Evolutionary conservation across 2,888 invertebrate genomes (phyloP), one percentile per base, ranked within the genome.

Genomic region (Microplitis deprimator): DNA sequence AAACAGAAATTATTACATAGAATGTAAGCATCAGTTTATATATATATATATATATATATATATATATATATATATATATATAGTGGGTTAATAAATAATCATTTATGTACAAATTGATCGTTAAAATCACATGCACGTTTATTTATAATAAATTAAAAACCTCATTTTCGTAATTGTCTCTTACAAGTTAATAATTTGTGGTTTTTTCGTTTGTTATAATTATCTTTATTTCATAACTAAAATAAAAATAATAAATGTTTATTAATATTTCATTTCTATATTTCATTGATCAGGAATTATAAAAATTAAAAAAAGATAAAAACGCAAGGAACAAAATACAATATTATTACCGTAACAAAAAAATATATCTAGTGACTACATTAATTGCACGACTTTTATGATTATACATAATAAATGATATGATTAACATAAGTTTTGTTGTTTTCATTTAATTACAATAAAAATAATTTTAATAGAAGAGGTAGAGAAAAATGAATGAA

Each of bases 71-170:
- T 64, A 75, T 75, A 62, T 16, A 13, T 39, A 62, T 72, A 38
- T 17, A 16, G 70, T 70, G 59, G 50, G 29, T 62, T 62, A 6
- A 62, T 72, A 72, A 61, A 39, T 61, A 62, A 72, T 72, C n/a
- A 72, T 62, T 62, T 29, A 41, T 76, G 76, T 76, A 76, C 72
- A 76, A 76, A 76, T 76, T 29, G 29, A 59, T 29, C 59, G 50
- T 13, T 20, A 64, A 64, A 39, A 62, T 62, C 20, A 59, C 39
- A 39, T 60, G 68, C 68, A 60, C 38, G 40, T 41, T 65, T 71
- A 38, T 73, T 65, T 4, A 62, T n/a, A 62, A 16, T 62, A 8
- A 16, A 17, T 62, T 17, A 8, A 16, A 17, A n/a, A 8, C 62
- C 10, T 20, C 16, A 16, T 50, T 73, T 65, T 65, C 41, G 61